Base-by-base conservation (phyloP, 2,888 invertebrate species). In the Drosophila quinaria region DNA sequence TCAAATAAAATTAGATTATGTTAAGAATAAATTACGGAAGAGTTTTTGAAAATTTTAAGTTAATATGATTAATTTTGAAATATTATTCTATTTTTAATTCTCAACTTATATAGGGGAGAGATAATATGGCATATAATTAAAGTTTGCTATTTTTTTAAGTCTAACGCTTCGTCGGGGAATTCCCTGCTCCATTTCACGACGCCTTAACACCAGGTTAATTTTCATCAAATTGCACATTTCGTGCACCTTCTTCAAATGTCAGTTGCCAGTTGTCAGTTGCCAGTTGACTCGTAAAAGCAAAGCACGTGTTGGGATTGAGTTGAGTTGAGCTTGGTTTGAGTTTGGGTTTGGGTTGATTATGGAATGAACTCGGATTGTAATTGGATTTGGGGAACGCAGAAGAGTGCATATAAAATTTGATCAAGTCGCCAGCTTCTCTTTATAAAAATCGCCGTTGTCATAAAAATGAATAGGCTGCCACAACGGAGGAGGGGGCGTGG, bases 401-500 rank as follows among this genome's bases (percentile, higher is more conserved):
- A 61, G 46, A 62, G 59, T 49, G 59, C 63, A 74, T 70, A 61
- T 70, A 61, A 77, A 77, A 70, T 54, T 70, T 86, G 80, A 76
- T 72, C 76, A 70, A 70, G 61, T 80, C 62, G 47, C 42, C 31
- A 41, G 59, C 41, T 54, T 19, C 29, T 68, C 64, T 65, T 65
- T 68, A 69, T 67, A 73, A 79, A 76, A 73, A 60, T 55, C 50
- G 60, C 44, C 65, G 31, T 29, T 31, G 55, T 52, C 70, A 73
- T 88, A 80, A 83, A 88, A 86, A 68, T 77, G 69, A 83, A 86
- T 74, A 70, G 70, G 63, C 65, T 47, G 63, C 52, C 61, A 41
- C 60, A 54, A 55, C 37, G 42, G 41, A 42, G 22, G 37, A 9
- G 15, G 19, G 33, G 13, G 47, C 8, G 11, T 17, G 25, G 19